Evolutionary conservation across 2,888 invertebrate species (phyloP).

Genomic region (Drosophila infuscata): DNA sequence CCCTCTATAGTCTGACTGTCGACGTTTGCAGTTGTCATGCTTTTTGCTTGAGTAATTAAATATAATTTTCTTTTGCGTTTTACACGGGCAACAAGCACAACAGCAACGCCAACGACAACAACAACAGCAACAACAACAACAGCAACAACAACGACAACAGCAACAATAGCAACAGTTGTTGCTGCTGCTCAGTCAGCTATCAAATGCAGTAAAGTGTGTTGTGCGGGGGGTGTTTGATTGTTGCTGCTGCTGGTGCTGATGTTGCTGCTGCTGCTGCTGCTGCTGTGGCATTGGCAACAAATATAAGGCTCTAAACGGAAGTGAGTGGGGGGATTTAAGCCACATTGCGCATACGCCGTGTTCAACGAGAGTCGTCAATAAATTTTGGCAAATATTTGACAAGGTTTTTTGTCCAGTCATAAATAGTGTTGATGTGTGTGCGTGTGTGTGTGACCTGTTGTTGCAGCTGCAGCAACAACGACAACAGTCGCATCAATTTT

Average conservation of each 20-base stretch:
- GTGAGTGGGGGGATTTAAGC: constrained; percentile 9
- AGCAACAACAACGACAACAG: constrained; percentile 1
- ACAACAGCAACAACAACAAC: constrained; percentile 24
- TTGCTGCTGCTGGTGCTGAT: constrained; percentile 11
- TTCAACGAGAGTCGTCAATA: constrained; percentile 50
- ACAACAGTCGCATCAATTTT: constrained; percentile 73
- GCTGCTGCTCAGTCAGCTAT: constrained; percentile 60
- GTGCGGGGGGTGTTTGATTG: constrained; percentile 11
- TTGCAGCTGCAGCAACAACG: constrained; percentile 70
- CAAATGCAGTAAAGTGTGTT: constrained; percentile 46
- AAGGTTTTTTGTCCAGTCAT: constrained; percentile 59
- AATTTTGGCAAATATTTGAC: constrained; percentile 62
- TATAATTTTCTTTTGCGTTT: constrained; percentile 80
- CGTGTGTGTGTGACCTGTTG: constrained; percentile 30
- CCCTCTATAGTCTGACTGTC: constrained; percentile 35
- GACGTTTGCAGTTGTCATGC: constrained; percentile 80
- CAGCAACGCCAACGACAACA: constrained; percentile 16
- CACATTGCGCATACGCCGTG: constrained; percentile 51
- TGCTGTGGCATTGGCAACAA: constrained; percentile 31
- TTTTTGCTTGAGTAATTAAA: constrained; percentile 83
- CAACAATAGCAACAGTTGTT: constrained; percentile 27
- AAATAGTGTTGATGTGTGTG: constrained; percentile 57
- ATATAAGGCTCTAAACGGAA: constrained; percentile 18
- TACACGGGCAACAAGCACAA: constrained; percentile 53
- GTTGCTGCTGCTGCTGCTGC: constrained; percentile 21